phyloP scores from a whole-genome alignment of 2,888 invertebrate species.

The Malachius bipustulatus region DNA sequence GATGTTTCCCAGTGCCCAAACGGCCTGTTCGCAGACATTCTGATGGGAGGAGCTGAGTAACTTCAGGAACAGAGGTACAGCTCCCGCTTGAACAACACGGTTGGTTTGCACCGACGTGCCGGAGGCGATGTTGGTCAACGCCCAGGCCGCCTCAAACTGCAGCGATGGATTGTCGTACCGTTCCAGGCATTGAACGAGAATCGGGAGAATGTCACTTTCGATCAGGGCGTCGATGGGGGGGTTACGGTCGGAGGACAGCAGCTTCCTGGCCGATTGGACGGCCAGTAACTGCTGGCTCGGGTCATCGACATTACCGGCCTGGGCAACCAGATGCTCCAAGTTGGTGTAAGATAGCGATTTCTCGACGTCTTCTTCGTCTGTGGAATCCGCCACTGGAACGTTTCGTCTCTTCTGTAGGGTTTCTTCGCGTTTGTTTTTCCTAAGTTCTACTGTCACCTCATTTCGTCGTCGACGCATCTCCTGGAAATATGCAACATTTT shows the following conservation, averaged over 20 bases:
- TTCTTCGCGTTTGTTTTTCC: slow-evolving; percentile 98
- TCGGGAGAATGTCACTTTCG: slow-evolving; percentile 85
- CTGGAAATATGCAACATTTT: too few species aligned
- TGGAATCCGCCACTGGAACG: slow-evolving; percentile 79
- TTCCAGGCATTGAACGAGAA: slow-evolving; percentile 71
- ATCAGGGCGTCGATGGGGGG: slow-evolving; percentile 97
- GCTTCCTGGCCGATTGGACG: slow-evolving; percentile 89
- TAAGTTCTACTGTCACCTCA: slow-evolving; percentile 90
- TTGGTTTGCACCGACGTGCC: slow-evolving; percentile 88
- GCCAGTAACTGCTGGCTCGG: slow-evolving; percentile 76
- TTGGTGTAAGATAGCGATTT: slow-evolving; percentile 57
- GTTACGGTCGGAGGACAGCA: slow-evolving; percentile 94
- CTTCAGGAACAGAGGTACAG: slow-evolving; percentile 88
- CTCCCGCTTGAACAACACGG: slow-evolving; percentile 86
- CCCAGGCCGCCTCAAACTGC: slow-evolving; percentile 98
- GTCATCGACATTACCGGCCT: slow-evolving; percentile 70
- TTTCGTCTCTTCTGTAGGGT: slow-evolving; percentile 91
- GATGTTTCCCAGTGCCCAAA: slow-evolving; percentile 93
- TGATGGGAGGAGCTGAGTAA: slow-evolving; percentile 86
- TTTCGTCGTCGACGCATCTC: slow-evolving; percentile 95
- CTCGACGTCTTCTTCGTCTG: slow-evolving; percentile 67
- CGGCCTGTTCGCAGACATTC: slow-evolving; percentile 98
- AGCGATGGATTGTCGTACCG: slow-evolving; percentile 76
- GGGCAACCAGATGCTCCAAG: slow-evolving; percentile 72
- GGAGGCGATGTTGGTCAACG: slow-evolving; percentile 84